phyloP scores from a whole-genome alignment of 2,113 vertebrate species.

The Lates calcarifer region DNA sequence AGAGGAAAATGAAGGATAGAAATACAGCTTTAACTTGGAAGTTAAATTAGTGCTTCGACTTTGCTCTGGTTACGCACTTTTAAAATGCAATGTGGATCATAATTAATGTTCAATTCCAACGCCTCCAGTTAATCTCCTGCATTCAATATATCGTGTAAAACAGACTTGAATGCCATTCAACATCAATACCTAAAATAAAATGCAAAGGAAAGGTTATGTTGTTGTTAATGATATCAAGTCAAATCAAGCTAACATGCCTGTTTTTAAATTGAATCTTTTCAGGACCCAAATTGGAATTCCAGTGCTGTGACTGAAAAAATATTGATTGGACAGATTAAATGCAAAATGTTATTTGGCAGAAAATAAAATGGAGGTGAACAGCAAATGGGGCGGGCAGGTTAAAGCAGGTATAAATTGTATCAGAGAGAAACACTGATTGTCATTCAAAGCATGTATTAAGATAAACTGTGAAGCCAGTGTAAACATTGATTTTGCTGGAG shows the following conservation, averaged over 20 bases:
- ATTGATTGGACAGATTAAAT: conserved; percentile 63
- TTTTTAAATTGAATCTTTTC: conserved; percentile 52
- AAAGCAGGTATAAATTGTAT: conserved; percentile 13
- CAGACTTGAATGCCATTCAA: neutral
- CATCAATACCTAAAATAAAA: conserved; percentile 34
- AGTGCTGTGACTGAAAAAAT: conserved; percentile 32
- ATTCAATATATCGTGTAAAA: conserved; percentile 16
- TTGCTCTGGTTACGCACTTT: neutral
- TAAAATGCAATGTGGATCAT: neutral
- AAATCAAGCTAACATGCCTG: conserved; percentile 41
- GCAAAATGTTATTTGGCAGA: conserved; percentile 47
- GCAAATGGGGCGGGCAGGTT: conserved; percentile 15
- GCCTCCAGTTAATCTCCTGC: conserved; percentile 2
- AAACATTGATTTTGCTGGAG: conserved; percentile 35
- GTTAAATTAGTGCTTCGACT: neutral
- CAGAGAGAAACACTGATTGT: conserved; percentile 41
- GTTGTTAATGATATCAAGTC: conserved; percentile 42
- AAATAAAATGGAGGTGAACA: conserved; percentile 21
- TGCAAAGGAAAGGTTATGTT: conserved; percentile 11
- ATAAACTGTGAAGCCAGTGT: conserved; percentile 22
- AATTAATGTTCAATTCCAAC: conserved; percentile 8
- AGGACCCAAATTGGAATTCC: conserved; percentile 55
- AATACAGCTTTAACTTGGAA: neutral
- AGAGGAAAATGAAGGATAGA: neutral
- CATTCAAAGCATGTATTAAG: conserved; percentile 34